Evolutionary conservation across 2,797 vertebrate species (phyloP).

Genomic region (Remorina albescens): DNA sequence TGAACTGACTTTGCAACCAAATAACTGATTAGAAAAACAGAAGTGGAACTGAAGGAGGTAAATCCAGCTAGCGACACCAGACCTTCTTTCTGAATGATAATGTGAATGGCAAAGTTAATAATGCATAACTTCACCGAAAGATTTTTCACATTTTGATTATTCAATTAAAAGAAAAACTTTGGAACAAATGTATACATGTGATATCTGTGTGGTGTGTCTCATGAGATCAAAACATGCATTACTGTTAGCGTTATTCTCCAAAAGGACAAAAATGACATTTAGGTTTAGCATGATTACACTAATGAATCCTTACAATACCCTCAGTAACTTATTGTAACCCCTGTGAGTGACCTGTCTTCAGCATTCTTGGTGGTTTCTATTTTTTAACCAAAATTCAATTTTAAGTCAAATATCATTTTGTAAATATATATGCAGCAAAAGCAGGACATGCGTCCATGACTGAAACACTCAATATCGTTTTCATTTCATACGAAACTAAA

Average conservation of each 20-base stretch:
- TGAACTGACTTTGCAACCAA: constrained; percentile 14
- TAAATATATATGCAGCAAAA: not conserved
- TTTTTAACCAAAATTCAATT: constrained; percentile 3
- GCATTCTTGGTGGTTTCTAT: not conserved
- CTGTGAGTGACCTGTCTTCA: not conserved
- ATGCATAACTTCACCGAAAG: not conserved
- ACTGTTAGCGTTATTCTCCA: not conserved
- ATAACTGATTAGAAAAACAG: constrained; percentile 18
- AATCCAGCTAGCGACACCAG: not conserved
- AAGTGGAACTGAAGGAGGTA: constrained; percentile 3
- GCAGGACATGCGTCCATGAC: constrained; percentile 5
- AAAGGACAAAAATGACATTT: too few species aligned
- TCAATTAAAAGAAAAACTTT: not conserved
- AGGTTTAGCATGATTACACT: too few species aligned
- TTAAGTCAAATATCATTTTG: not conserved
- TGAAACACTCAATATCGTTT: constrained; percentile 8
- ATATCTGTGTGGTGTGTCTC: not conserved
- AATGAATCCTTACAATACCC: too few species aligned
- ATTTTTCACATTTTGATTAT: constrained; percentile 9
- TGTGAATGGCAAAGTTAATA: not conserved
- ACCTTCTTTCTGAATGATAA: not conserved
- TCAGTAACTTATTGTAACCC: not conserved
- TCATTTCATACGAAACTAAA: constrained; percentile 33
- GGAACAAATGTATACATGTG: not conserved
- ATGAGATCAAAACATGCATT: not conserved